Evolutionary conservation across 2,113 vertebrate genomes (phyloP).

Genomic region (Anoplopoma fimbria): DNA sequence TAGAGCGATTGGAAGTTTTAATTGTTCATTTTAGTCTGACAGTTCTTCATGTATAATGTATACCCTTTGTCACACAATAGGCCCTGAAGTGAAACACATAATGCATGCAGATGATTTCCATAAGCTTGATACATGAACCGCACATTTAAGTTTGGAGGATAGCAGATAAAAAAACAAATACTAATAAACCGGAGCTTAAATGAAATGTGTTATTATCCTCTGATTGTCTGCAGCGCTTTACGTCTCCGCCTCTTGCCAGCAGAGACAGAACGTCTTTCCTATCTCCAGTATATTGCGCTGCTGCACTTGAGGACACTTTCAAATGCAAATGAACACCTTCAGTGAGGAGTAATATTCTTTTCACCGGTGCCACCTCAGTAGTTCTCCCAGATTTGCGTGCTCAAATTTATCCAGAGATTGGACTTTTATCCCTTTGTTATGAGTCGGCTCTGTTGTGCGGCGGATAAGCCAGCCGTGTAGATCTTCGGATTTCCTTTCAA

Average conservation of each 20-base stretch:
- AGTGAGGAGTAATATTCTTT: slow-evolving; percentile 49
- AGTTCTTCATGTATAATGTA: slow-evolving; percentile 71
- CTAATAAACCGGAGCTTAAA: slow-evolving; percentile 46
- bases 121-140: slow-evolving; percentile 51
- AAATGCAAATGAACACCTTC: slow-evolving; percentile 60
- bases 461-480: slow-evolving; percentile 43
- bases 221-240: slow-evolving; percentile 30
- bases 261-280: not conserved
- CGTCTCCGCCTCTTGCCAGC: slow-evolving; percentile 15
- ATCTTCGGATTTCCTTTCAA: slow-evolving; percentile 59
- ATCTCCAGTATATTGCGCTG: not conserved
- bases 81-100: slow-evolving; percentile 53
- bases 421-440: slow-evolving; percentile 63
- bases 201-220: slow-evolving; percentile 63
- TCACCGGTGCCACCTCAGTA: slow-evolving; percentile 42
- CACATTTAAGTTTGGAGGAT: slow-evolving; percentile 17
- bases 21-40: slow-evolving; percentile 58
- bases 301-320: slow-evolving; percentile 47
- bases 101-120: slow-evolving; percentile 60
- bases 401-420: slow-evolving; percentile 47
- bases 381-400: slow-evolving; percentile 39
- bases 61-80: slow-evolving; percentile 51
- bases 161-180: slow-evolving; percentile 50
- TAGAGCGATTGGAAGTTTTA: slow-evolving; percentile 41
- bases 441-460: slow-evolving; percentile 47